Conservation (phyloP, 2,888 invertebrate species). For the Phragmatobia fuliginosa region DNA sequence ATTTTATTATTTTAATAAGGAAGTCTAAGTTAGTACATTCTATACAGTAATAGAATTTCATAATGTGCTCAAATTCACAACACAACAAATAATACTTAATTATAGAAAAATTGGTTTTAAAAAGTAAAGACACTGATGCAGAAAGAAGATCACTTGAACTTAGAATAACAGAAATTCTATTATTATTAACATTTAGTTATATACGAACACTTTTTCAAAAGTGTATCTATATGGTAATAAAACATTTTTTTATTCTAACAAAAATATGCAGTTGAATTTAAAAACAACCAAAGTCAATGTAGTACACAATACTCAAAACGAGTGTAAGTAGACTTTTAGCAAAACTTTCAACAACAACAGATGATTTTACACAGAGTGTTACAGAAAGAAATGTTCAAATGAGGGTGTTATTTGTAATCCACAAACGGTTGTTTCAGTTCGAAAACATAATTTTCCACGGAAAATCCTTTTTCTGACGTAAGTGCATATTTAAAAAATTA, state of each 20-base stretch:
- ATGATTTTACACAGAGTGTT: not conserved
- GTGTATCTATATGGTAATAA: no score
- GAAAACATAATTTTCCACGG: not conserved
- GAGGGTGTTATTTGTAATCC: not conserved
- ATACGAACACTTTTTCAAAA: no score
- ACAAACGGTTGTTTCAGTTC: not conserved
- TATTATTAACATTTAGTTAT: no score
- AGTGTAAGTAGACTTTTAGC: not conserved
- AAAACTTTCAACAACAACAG: not conserved
- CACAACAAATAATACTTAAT: not conserved
- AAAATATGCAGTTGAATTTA: not conserved
- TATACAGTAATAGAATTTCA: not conserved
- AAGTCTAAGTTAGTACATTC: not conserved
- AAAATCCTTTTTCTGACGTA: not conserved
- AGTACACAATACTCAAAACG: not conserved
- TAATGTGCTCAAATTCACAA: not conserved
- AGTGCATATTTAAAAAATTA: no score
- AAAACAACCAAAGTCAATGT: not conserved
- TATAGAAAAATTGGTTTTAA: not conserved
- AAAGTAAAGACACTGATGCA: not conserved
- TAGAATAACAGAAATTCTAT: no score
- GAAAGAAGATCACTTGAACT: not conserved
- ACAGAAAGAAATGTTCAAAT: not conserved
- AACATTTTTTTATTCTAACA: not conserved
- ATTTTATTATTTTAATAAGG: no score